Conservation (phyloP, 1,140 invertebrate genomes). For the Plutomurus gul region DNA sequence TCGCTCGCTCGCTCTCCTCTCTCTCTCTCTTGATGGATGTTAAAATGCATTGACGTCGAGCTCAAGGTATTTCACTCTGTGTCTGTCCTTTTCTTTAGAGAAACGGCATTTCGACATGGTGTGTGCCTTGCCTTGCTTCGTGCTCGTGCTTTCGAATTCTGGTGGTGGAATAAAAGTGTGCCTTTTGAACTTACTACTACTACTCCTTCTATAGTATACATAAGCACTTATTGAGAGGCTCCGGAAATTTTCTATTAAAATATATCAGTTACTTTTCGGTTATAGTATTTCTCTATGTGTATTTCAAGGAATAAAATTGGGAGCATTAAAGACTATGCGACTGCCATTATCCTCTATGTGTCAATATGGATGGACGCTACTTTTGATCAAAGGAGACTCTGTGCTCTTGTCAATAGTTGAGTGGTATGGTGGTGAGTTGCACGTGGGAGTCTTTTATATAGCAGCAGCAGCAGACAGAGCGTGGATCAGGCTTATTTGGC, state of each 20-base stretch:
- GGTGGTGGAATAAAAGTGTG: background rate
- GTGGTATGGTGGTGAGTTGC: background rate
- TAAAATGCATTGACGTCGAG: conserved; percentile 32
- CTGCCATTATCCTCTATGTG: background rate
- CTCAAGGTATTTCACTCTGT: background rate
- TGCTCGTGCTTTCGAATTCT: background rate
- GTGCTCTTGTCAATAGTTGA: background rate
- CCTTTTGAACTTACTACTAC: conserved; percentile 19
- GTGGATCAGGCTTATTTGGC: no score
- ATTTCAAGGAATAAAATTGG: no score
- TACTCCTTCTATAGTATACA: no score
- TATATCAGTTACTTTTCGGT: no score
- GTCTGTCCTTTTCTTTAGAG: background rate
- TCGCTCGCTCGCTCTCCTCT: background rate
- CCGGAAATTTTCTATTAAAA: no score
- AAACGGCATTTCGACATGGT: background rate
- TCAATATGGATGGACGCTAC: conserved; percentile 42
- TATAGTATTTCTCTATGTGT: no score
- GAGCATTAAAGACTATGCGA: background rate
- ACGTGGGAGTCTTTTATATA: no score
- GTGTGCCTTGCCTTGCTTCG: background rate
- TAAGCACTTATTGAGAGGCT: no score
- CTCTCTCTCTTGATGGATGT: conserved; percentile 37
- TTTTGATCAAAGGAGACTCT: conserved; percentile 40
- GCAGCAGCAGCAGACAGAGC: no score